Base-by-base conservation (phyloP, 2,797 vertebrate genomes). In the Sebastes minor region DNA sequence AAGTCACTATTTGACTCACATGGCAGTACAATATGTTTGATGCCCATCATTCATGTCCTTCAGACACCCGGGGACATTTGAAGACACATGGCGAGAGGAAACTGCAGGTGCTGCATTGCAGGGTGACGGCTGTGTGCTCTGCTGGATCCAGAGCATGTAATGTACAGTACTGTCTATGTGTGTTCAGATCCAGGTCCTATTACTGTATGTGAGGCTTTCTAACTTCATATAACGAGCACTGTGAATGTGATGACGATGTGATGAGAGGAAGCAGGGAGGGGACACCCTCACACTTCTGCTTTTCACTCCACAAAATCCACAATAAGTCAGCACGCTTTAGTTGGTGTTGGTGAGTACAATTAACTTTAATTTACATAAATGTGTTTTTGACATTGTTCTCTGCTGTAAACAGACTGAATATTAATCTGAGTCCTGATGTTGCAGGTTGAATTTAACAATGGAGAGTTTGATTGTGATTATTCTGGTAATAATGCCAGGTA, bases 401-500 rank as follows among this genome's bases (percentile, higher is more conserved):
- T 46, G 13, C 23, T 30, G 4, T 18, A 16, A 9, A n/a, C 0
- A 22, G 22, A 32, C 18, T 68, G 22, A 27, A 8, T 1, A 16
- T 5, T 69, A 30, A 74, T 35, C 16, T 25, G 27, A 70, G 8
- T 75, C 10, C n/a, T 65, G 14, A 25, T 55, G 22, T 65, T 65
- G 7, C 46, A 86, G 75, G 46, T 25, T 57, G 8, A 76, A 33
- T 25, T 80, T 14, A 20, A 83, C 4, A 18, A 90, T 93, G 89
- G n/a, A 76, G 13, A 27, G 10, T 28, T 66, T 67, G 23, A 73
- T 88, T 71, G 8, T 84, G 22, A 55, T 87, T 18, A 16, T 90
- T 76, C 33, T 92, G 65, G 12, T 77, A 0, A 49, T 79, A 5
- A 32, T 35, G 0, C 64, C 86, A 81, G 90, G 93, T 93, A 80